Base-by-base conservation (phyloP, 2,888 invertebrate species). In the Osedax frankpressi region DNA sequence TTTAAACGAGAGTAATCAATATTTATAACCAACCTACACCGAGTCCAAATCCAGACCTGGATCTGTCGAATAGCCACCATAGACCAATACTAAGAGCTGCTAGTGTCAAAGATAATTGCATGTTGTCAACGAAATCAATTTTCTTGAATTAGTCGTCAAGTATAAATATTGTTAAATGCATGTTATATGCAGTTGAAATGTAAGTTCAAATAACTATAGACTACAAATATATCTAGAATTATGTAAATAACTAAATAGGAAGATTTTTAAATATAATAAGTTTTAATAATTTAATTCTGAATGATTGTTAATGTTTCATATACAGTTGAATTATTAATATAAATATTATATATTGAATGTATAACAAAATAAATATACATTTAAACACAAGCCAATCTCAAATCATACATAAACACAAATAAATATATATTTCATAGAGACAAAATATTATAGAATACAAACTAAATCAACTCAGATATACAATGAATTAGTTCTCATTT, bases 51-150 rank as follows among this genome's bases (percentile, higher is more conserved):
- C 86, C 86, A 75, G 83, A 81, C 28, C 81, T 79, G 3, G 85
- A 85, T 69, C 85, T 77, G 77, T 86, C 86, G 80, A 85, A 86
- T 74, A 84, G 77, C 85, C 85, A 86, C 86, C 86, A 86, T 28
- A 86, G 79, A 0, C 85, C 85, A 30, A 85, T 81, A 30, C 85
- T 85, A 82, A 86, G 82, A 1, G 84, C 84, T 28, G 84, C 83
- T 63, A 86, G 78, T 6, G 84, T 83, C 69, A 85, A 77, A 0
- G 84, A 84, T 73, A 86, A 79, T 78, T 86, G 85, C 73, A 84
- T 77, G 76, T 85, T 84, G 77, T 83, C 84, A 63, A 82, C 82
- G 80, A 85, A 86, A 76, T 85, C 83, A 71, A 86, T 82, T 82
- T 85, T 85, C 85, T 85, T 74, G 28, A 25, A 65, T 11, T 44